A percentile compares a stretch with the other conserved stretches of the same genome.
phyloP scores from a whole-genome alignment of 2,888 invertebrate species.

The Liodrosophila aerea region DNA sequence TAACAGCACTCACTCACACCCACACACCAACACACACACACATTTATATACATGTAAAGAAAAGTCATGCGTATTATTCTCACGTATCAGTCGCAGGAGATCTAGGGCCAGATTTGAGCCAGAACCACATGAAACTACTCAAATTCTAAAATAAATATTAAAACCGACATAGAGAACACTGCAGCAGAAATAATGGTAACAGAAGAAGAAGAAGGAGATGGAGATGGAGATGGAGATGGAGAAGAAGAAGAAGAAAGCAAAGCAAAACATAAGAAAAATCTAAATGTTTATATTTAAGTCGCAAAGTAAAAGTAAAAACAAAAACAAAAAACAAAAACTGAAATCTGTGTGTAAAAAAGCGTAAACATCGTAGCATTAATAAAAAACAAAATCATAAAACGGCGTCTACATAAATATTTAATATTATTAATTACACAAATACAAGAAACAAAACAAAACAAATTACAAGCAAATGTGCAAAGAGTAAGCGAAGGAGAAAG shows the following conservation, averaged over 20 bases:
- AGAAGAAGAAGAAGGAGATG: slow-evolving; percentile 17
- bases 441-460: slow-evolving; percentile 22
- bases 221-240: slow-evolving; percentile 21
- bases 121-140: slow-evolving; percentile 65
- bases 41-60: slow-evolving; percentile 24
- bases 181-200: slow-evolving; percentile 8
- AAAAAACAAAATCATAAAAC: slow-evolving; percentile 33
- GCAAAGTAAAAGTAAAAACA: slow-evolving; percentile 38
- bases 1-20: slow-evolving; percentile 65
- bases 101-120: slow-evolving; percentile 48
- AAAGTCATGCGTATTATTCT: slow-evolving; percentile 35
- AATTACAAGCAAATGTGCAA: slow-evolving; percentile 25
- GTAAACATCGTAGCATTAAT: slow-evolving; percentile 71
- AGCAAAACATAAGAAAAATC: slow-evolving; percentile 52
- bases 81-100: slow-evolving; percentile 44
- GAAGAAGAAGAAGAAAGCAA: slow-evolving; percentile 30
- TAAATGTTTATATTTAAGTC: slow-evolving; percentile 72
- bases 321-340: slow-evolving; percentile 45
- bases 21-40: slow-evolving; percentile 27
- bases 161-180: slow-evolving; percentile 42
- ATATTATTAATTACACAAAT: slow-evolving; percentile 52
- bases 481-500: not conserved
- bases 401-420: slow-evolving; percentile 58
- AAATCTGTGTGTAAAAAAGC: slow-evolving; percentile 75
- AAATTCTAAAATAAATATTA: slow-evolving; percentile 66